Conservation (phyloP, 2,888 invertebrate species). For the Hybos culiciformis region DNA sequence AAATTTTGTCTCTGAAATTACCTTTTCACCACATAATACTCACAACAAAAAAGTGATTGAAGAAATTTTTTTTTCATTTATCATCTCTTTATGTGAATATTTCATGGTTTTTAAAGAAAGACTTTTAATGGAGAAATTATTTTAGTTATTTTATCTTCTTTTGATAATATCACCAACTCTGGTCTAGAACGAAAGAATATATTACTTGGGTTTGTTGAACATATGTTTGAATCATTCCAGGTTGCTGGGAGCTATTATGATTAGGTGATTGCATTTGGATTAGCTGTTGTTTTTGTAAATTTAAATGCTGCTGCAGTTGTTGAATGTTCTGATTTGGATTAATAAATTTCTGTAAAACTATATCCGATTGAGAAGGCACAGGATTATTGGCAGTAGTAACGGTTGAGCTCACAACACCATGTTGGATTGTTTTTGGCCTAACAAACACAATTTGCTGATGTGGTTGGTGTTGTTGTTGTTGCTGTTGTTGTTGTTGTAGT, state of each 20-base stretch:
- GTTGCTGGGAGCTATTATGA: slow-evolving; percentile 18
- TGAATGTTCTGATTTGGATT: neutral
- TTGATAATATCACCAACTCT: no score
- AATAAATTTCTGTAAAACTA: neutral
- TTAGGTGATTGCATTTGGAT: slow-evolving; percentile 11
- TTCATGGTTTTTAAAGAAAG: no score
- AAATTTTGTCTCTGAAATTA: no score
- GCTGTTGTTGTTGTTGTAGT: slow-evolving; percentile 7
- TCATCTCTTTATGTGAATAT: no score
- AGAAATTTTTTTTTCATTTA: no score
- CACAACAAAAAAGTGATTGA: no score
- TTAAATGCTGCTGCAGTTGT: neutral
- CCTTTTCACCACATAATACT: no score
- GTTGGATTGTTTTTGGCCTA: slow-evolving; percentile 7
- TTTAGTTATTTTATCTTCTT: no score
- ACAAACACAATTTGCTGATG: slow-evolving; percentile 3
- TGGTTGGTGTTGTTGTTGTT: slow-evolving; percentile 7
- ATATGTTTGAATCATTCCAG: neutral
- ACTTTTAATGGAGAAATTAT: no score
- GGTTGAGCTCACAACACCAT: neutral
- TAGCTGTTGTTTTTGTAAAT: slow-evolving; percentile 6
- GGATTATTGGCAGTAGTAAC: neutral
- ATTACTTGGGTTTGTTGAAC: no score
- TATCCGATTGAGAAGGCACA: neutral
- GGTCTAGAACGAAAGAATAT: no score